These are phyloP conservation scores for Scaptodrosophila latifasciaeformis DNA, from an alignment of 2,888 invertebrate species.

Conservation along the genomic window DNA sequence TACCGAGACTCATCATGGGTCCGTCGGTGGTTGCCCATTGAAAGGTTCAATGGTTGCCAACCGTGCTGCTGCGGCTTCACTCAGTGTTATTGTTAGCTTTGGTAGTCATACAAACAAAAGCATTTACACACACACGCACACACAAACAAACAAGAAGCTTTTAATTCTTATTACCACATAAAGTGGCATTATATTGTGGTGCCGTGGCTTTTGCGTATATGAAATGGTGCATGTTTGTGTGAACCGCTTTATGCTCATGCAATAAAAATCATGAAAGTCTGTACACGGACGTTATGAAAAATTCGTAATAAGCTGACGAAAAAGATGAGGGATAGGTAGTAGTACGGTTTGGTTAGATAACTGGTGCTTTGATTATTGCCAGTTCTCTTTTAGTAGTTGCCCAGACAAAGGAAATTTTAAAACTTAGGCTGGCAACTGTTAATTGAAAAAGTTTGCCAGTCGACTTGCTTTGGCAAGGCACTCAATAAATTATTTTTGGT, in stretches of 20 bases:
- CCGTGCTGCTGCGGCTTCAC: background rate
- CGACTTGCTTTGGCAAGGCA: constrained; percentile 12
- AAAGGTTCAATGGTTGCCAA: background rate
- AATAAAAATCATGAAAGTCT: constrained; percentile 45
- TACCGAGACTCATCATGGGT: background rate
- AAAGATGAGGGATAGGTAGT: constrained; percentile 11
- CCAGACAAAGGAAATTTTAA: constrained; percentile 34
- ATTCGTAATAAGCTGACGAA: constrained; percentile 48
- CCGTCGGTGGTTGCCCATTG: background rate
- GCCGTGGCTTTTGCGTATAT: constrained; percentile 5
- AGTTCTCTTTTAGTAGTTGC: too few relatives aligned
- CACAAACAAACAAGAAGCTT: constrained; percentile 27
- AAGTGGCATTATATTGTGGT: constrained; percentile 42
- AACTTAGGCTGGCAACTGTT: constrained; percentile 53
- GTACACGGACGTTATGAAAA: constrained; percentile 38
- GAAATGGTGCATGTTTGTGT: constrained; percentile 3
- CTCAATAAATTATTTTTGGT: too few relatives aligned
- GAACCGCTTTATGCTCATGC: constrained; percentile 9
- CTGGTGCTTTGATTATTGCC: too few relatives aligned
- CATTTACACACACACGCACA: background rate
- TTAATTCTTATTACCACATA: constrained; percentile 47
- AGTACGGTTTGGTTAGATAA: too few relatives aligned
- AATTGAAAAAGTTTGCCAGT: constrained; percentile 60
- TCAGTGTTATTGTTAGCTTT: background rate
- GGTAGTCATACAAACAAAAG: too few relatives aligned